Conservation (phyloP, 2,113 vertebrate species). For the Proterorhinus semilunaris region DNA sequence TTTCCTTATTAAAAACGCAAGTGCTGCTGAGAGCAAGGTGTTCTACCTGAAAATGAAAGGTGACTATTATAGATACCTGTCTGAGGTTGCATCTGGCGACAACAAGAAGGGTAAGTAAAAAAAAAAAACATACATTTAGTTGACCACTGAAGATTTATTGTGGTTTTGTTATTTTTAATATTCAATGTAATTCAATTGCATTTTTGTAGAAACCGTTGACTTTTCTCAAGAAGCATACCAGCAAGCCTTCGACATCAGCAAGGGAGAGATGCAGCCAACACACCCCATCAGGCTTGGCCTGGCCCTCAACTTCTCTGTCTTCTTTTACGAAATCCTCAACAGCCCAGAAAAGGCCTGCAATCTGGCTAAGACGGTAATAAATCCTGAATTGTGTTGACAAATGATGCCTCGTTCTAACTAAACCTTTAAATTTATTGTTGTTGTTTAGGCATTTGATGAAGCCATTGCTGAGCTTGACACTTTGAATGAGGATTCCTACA, state of each 20-base stretch:
- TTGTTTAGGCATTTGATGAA: slow-evolving; percentile 94
- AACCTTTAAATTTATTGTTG: slow-evolving; percentile 1
- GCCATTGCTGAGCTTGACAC: slow-evolving; percentile 98
- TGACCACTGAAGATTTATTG: background rate
- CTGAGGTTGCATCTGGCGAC: slow-evolving; percentile 95
- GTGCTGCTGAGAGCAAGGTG: slow-evolving; percentile 93
- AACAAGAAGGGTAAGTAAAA: slow-evolving; percentile 87
- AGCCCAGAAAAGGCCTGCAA: slow-evolving; percentile 96
- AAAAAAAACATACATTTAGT: background rate
- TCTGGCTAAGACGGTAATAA: slow-evolving; percentile 91
- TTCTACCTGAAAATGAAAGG: slow-evolving; percentile 99
- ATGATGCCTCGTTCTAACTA: no score
- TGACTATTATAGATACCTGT: slow-evolving; percentile 99
- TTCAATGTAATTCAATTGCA: background rate
- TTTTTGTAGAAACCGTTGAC: slow-evolving; percentile 84
- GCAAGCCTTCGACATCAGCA: slow-evolving; percentile 98
- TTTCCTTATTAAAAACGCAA: slow-evolving; percentile 89
- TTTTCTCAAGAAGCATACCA: slow-evolving; percentile 95
- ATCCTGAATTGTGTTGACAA: no score
- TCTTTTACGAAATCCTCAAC: slow-evolving; percentile 99
- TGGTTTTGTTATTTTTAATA: background rate
- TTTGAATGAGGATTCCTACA: slow-evolving; percentile 99
- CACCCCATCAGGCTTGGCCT: slow-evolving; percentile 97
- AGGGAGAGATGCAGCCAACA: slow-evolving; percentile 98
- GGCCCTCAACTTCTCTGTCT: slow-evolving; percentile 99